Conservation (phyloP, 2,113 vertebrate species). For the Eidolon helvum region DNA sequence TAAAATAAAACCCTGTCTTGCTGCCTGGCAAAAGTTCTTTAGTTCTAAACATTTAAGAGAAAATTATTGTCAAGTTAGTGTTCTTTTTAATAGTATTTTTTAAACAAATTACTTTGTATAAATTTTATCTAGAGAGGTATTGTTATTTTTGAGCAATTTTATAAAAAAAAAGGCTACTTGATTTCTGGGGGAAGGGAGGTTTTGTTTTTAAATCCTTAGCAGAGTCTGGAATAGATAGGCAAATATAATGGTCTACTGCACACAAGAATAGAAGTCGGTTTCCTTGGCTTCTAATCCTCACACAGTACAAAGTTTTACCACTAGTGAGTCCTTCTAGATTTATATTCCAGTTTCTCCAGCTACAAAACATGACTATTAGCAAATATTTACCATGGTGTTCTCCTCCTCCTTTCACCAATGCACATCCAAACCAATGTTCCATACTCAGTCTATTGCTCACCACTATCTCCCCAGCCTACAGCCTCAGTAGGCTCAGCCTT, state of each 20-base stretch:
- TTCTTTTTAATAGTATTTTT: neutral
- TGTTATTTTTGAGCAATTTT: neutral
- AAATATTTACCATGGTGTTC: neutral
- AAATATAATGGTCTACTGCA: neutral
- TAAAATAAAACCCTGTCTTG: neutral
- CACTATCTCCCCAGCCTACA: neutral
- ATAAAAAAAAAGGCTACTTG: neutral
- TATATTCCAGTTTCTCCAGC: neutral
- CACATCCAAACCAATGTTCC: neutral
- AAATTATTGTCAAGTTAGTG: neutral
- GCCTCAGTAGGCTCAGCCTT: neutral
- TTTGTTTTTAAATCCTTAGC: neutral
- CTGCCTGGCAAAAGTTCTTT: neutral
- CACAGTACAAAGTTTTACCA: neutral
- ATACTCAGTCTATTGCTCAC: neutral
- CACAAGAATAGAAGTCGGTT: neutral
- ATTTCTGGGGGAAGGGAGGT: neutral
- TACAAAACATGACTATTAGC: neutral
- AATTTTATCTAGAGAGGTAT: neutral
- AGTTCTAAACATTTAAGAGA: neutral
- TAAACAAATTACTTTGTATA: neutral
- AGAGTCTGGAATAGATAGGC: neutral
- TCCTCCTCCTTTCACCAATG: neutral
- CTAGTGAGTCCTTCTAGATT: neutral
- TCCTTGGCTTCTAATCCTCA: neutral